Evolutionary conservation across 2,888 invertebrate species (phyloP).

Genomic region (Cosmopolites sordidus): DNA sequence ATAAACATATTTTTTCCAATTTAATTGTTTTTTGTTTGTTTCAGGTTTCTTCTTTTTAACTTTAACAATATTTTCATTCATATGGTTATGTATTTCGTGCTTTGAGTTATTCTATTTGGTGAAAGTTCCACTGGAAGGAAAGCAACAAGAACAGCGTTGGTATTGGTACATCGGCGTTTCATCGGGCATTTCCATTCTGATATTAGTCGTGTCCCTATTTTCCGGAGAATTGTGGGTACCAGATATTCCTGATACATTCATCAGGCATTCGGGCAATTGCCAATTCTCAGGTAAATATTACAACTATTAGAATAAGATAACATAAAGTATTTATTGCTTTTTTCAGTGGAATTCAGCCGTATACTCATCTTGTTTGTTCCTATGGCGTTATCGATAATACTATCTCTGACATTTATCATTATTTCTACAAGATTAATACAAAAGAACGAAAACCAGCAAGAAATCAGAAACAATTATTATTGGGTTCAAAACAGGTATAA

Average conservation of each 20-base stretch:
- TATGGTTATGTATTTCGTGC: conserved; percentile 39
- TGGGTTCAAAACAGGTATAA: conserved; percentile 31
- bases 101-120: conserved; percentile 38
- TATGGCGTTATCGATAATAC: conserved; percentile 30
- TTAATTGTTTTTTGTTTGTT: conserved; percentile 30
- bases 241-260: conserved; percentile 36
- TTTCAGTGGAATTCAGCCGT: conserved; percentile 27
- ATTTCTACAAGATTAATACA: conserved; percentile 10
- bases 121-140: conserved; percentile 18
- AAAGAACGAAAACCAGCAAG: conserved; percentile 20
- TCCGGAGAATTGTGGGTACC: conserved; percentile 30
- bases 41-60: conserved; percentile 40
- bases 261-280: conserved; percentile 33
- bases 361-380: conserved; percentile 31
- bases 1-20: too few relatives aligned
- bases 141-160: conserved; percentile 18
- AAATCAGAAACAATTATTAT: conserved; percentile 22
- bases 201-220: conserved; percentile 33
- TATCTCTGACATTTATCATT: conserved; percentile 25
- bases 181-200: conserved; percentile 30
- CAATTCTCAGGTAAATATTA: conserved; percentile 40
- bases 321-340: too few relatives aligned
- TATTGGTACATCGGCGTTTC: conserved; percentile 30
- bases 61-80: conserved; percentile 38
- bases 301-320: too few relatives aligned